Base-by-base conservation (phyloP, 2,113 vertebrate species). In the Lycaon pictus region DNA sequence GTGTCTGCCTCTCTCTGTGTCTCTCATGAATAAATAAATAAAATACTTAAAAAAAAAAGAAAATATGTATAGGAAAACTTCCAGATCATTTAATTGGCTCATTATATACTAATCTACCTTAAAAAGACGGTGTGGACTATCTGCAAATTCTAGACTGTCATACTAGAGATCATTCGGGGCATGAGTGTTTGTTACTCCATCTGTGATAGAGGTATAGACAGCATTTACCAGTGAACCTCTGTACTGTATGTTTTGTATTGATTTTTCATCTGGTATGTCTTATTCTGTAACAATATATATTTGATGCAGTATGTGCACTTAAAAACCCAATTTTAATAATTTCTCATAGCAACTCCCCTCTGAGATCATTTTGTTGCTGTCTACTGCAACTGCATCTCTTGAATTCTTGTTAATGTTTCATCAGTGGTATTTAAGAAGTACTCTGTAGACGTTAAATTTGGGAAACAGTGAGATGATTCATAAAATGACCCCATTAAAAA, bases 381-480 rank as follows among this genome's bases (percentile, higher is more conserved):
- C 32, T 58, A 11, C 35, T 69, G 29, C 22, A 86, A 0, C 20
- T 77, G 7, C 6, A 20, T 87, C 55, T 93, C 69, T 82, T 82
- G 27, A 93, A 92, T 86, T 60, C 23, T n/a, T 88, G 9, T 62
- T 95, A 72, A 22, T 95, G 67, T n/a, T 95, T 92, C 29, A 65
- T 81, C 15, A 15, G 0, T 55, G 35, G 83, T 88, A 82, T 72
- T 96, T 83, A 25, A 13, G 83, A 95, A 94, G 76, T 88, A 16
- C 7, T 93, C 51, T 43, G 7, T 58, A n/a, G n/a, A 79, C 60
- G 80, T n/a, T 63, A 35, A 58, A 72, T 72, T 86, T 95, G 67
- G 89, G 62, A 69, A 80, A 92, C 1, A 60, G 37, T 89, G 62
- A 86, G 86, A n/a, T 84, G 80, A 90, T 51, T 74, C 86, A 69